Evolutionary conservation across 2,888 invertebrate genomes (phyloP), one percentile per base, ranked within the genome.

Genomic region (Autographa gamma): DNA sequence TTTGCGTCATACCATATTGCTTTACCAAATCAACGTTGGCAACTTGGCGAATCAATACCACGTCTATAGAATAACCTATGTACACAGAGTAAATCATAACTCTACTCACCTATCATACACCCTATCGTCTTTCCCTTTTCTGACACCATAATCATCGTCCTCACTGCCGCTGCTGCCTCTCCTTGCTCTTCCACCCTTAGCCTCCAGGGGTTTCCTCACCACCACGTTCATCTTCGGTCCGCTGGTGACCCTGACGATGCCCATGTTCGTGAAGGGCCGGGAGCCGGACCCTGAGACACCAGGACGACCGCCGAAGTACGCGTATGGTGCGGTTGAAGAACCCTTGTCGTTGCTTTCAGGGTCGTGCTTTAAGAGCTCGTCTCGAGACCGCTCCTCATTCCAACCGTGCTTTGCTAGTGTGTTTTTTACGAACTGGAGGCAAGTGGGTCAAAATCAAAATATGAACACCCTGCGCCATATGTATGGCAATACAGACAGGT

Each of bases 21-120:
- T n/a, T n/a, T n/a, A n/a, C n/a, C n/a, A n/a, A n/a, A n/a, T n/a
- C n/a, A n/a, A n/a, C n/a, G n/a, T n/a, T n/a, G n/a, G n/a, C n/a
- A n/a, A n/a, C n/a, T n/a, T n/a, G n/a, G n/a, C n/a, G n/a, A n/a
- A n/a, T n/a, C n/a, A n/a, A n/a, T n/a, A n/a, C n/a, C n/a, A n/a
- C n/a, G n/a, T n/a, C n/a, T n/a, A n/a, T n/a, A n/a, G n/a, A n/a
- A n/a, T n/a, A n/a, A n/a, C n/a, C n/a, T n/a, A n/a, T n/a, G n/a
- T n/a, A n/a, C n/a, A n/a, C n/a, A n/a, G n/a, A n/a, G n/a, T n/a
- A n/a, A n/a, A n/a, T n/a, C n/a, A n/a, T 11, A 38, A 38, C 38
- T 38, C 41, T 9, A 81, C 89, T 86, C 84, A 97, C 97, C 97
- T 97, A 82, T 97, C 97, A 90, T 96, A 97, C 62, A 97, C 97